These are phyloP conservation scores for Aplysina aerophoba DNA, from an alignment of 37 sponge, comb jelly and placozoan genomes.

Conservation along the genomic window DNA sequence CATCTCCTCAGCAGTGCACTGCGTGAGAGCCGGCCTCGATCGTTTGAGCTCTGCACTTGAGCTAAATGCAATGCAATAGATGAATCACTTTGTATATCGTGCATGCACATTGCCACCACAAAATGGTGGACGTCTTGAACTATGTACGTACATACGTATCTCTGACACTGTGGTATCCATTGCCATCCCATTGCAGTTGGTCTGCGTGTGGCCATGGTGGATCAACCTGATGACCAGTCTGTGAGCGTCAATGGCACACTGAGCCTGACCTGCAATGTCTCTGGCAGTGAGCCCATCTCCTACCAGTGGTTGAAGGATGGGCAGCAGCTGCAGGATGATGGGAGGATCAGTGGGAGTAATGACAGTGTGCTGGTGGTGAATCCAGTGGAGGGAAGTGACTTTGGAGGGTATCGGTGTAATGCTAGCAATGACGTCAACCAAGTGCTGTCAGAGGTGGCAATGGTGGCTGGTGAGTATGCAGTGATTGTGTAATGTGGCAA, in stretches of 20 bases:
- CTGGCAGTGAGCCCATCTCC: neutral
- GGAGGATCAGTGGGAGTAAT: neutral
- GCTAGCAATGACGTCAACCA: neutral
- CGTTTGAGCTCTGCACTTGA: no score
- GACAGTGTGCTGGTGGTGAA: neutral
- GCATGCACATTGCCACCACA: no score
- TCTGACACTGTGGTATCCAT: no score
- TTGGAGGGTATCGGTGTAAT: conserved; percentile 8
- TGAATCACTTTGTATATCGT: no score
- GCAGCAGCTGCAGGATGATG: neutral
- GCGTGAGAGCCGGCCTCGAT: no score
- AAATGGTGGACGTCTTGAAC: no score
- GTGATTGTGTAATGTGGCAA: no score
- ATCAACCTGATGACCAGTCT: conserved; percentile 9
- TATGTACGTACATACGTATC: no score
- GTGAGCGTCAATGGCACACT: neutral
- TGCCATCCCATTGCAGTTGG: no score
- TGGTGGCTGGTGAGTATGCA: neutral
- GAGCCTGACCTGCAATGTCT: conserved; percentile 27
- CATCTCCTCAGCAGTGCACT: no score
- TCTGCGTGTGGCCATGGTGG: no score
- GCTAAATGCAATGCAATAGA: no score
- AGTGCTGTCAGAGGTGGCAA: neutral
- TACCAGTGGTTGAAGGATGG: conserved; percentile 41
- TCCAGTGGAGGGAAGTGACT: conserved; percentile 18